Evolutionary conservation across 2,888 invertebrate genomes (phyloP).

Genomic region (Prionchulus punctatus): DNA sequence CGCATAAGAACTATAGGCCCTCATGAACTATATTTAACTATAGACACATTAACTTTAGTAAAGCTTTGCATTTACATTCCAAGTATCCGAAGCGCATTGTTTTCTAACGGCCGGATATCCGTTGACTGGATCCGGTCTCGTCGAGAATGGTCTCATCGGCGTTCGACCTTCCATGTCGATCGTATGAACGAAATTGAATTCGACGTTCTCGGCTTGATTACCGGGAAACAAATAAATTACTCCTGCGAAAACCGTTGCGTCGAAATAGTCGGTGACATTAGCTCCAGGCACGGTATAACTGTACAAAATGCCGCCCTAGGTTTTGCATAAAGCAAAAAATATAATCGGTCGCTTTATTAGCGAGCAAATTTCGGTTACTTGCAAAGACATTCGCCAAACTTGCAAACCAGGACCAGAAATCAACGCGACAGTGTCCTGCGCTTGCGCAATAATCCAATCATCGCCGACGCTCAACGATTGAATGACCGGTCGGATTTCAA

Average conservation of each 20-base stretch:
- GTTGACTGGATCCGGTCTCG: conserved; percentile 1
- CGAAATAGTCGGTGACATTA: conserved; percentile 9
- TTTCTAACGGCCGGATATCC: not conserved
- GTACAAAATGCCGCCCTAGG: not conserved
- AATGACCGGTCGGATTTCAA: not conserved
- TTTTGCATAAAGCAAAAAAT: too few species aligned
- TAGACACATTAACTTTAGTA: too few species aligned
- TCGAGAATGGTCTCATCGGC: conserved; percentile 1
- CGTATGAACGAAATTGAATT: conserved; percentile 6
- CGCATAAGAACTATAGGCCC: too few species aligned
- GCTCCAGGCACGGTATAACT: not conserved
- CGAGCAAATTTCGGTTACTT: not conserved
- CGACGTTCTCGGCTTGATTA: conserved; percentile 3
- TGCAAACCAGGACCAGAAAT: conserved; percentile 3
- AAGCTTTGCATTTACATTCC: not conserved
- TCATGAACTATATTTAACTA: too few species aligned
- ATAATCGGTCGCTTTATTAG: not conserved
- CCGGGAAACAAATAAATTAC: conserved; percentile 8
- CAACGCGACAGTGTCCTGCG: conserved; percentile 2
- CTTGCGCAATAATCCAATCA: conserved; percentile 4
- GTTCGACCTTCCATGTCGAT: conserved; percentile 10
- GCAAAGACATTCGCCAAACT: conserved; percentile 1
- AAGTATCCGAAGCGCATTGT: conserved; percentile 7
- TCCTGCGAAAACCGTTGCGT: conserved; percentile 4
- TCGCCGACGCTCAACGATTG: conserved; percentile 5